Conservation (phyloP, 2,797 vertebrate species). For the Neomorphus geoffroyi region DNA sequence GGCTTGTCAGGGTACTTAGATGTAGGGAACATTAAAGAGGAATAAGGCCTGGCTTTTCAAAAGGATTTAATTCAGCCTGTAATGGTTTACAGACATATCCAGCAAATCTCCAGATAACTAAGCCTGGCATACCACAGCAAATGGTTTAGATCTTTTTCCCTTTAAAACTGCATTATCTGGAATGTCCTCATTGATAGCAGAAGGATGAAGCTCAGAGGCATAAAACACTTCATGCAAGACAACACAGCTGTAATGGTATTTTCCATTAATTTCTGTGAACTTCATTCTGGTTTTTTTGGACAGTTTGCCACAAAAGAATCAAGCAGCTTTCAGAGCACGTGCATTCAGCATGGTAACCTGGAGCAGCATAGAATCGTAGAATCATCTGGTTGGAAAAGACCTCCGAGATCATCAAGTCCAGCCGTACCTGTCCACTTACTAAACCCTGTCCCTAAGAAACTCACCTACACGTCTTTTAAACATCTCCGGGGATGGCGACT, state of each 20-base stretch:
- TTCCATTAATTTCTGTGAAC: neutral
- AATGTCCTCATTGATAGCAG: neutral
- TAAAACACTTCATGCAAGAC: neutral
- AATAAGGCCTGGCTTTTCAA: conserved; percentile 22
- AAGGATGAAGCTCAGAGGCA: neutral
- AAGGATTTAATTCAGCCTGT: conserved; percentile 14
- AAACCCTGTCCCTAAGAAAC: no score
- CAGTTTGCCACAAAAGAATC: neutral
- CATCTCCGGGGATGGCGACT: no score
- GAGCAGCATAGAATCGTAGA: no score
- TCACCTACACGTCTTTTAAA: no score
- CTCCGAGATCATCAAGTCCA: no score
- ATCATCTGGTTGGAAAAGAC: no score
- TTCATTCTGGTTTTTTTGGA: neutral
- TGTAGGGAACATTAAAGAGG: neutral
- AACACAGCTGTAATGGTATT: neutral
- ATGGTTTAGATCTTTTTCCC: conserved; percentile 6
- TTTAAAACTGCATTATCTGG: conserved; percentile 24
- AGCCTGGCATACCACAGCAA: conserved; percentile 6
- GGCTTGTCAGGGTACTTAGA: conserved; percentile 21
- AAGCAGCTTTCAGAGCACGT: neutral
- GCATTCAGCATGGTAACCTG: no score
- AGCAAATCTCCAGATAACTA: conserved; percentile 21
- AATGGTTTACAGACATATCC: neutral
- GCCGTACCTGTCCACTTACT: no score